Evolutionary conservation across 2,797 vertebrate species (phyloP).

Genomic region (Channallabes apus): DNA sequence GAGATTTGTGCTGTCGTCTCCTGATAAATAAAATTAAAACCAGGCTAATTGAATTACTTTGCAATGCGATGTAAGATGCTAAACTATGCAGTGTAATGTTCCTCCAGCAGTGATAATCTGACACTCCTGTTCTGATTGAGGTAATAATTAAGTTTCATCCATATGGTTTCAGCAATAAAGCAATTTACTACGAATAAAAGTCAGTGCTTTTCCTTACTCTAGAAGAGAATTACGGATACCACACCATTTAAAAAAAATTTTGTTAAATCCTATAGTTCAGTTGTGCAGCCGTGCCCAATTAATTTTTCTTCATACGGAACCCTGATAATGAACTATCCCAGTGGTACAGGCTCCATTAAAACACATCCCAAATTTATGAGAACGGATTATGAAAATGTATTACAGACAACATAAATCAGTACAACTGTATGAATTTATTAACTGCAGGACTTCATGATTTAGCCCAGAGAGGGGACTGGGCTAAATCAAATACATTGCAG

Average conservation of each 20-base stretch:
- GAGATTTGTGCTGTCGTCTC: not conserved
- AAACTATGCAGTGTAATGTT: not conserved
- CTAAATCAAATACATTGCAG: conserved; percentile 21
- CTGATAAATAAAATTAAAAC: not conserved
- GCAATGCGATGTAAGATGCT: not conserved
- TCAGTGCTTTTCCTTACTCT: not conserved
- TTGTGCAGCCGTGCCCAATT: not conserved
- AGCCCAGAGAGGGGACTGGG: conserved; percentile 1
- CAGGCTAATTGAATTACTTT: not conserved
- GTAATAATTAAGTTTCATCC: not conserved
- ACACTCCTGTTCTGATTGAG: not conserved
- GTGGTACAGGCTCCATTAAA: conserved; percentile 12
- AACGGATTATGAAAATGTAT: conserved; percentile 32
- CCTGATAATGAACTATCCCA: conserved; percentile 31
- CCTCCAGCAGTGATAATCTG: not conserved
- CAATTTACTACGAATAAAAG: not conserved
- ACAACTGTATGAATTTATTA: conserved; percentile 37
- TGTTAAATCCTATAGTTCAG: not conserved
- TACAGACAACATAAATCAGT: conserved; percentile 40
- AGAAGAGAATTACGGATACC: not conserved
- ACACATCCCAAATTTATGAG: conserved; percentile 4
- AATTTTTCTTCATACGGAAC: not conserved
- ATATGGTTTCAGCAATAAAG: not conserved
- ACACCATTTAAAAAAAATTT: not conserved
- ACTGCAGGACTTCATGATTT: conserved; percentile 29